phyloP scores from a whole-genome alignment of 2,888 invertebrate genomes.

The Holacanthella duospinosa region DNA sequence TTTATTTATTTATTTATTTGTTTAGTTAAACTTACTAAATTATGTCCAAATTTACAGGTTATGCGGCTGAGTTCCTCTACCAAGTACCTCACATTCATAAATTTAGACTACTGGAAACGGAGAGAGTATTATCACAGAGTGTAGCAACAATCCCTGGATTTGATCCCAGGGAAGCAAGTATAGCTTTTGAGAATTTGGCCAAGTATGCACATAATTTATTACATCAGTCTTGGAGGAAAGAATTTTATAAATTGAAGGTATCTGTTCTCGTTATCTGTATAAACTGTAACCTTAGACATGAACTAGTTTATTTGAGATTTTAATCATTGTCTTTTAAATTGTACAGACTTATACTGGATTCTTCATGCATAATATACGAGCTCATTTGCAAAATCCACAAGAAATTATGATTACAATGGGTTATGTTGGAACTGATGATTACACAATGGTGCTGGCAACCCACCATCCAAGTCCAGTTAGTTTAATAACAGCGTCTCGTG shows the following conservation, averaged over 20 bases:
- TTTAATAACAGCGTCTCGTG: constrained; percentile 65
- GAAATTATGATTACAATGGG: constrained; percentile 71
- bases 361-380: constrained; percentile 75
- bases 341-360: constrained; percentile 53
- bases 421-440: constrained; percentile 49
- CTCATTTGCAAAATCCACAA: constrained; percentile 66
- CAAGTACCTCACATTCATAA: constrained; percentile 67
- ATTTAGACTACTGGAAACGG: constrained; percentile 64
- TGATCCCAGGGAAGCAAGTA: constrained; percentile 66
- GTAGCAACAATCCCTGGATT: constrained; percentile 60
- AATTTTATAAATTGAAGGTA: constrained; percentile 70
- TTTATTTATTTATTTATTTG: background rate
- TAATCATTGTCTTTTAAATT: background rate
- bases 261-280: constrained; percentile 34
- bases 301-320: too few species aligned
- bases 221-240: constrained; percentile 78
- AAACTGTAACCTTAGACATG: background rate
- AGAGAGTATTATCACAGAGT: constrained; percentile 62
- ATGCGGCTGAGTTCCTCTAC: constrained; percentile 65
- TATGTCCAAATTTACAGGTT: constrained; percentile 46
- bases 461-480: constrained; percentile 51
- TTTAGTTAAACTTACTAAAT: background rate
- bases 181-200: constrained; percentile 74
- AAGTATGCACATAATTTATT: constrained; percentile 75
- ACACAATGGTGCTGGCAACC: constrained; percentile 24